A percentile compares a stretch with the other conserved stretches of the same genome.
phyloP scores from a whole-genome alignment of 1,140 invertebrate species.

The Pemphigus obesinymphae region DNA sequence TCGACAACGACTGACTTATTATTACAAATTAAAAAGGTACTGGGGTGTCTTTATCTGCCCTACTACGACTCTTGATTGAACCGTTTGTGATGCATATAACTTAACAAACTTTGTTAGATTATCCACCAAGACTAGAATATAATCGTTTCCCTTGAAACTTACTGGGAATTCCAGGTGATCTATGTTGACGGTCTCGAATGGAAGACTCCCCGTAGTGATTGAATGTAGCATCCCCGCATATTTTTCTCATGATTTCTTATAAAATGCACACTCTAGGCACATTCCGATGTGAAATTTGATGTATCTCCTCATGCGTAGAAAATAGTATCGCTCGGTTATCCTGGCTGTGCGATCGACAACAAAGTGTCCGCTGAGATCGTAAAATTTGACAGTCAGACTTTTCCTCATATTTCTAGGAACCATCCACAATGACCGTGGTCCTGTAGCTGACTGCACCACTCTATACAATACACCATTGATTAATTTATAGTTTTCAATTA shows the following conservation, averaged over 20 bases:
- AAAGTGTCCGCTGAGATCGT: not conserved
- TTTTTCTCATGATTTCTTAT: slow-evolving; percentile 43
- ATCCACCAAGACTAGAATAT: not conserved
- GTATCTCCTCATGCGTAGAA: not conserved
- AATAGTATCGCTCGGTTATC: not conserved
- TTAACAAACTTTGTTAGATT: slow-evolving; percentile 10
- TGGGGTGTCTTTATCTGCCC: not conserved
- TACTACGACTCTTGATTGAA: not conserved
- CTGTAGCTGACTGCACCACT: not conserved
- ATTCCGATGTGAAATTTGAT: slow-evolving; percentile 37
- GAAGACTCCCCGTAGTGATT: slow-evolving; percentile 3
- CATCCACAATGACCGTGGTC: not conserved
- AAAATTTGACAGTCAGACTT: not conserved
- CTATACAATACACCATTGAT: not conserved
- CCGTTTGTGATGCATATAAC: not conserved
- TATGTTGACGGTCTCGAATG: not conserved
- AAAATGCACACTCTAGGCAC: slow-evolving; percentile 44
- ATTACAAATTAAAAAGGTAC: too few species aligned
- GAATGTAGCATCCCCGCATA: slow-evolving; percentile 43
- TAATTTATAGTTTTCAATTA: not conserved
- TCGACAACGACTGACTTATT: too few species aligned
- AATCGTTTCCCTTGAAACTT: not conserved
- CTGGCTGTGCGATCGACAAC: not conserved
- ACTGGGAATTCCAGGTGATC: not conserved
- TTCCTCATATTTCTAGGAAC: slow-evolving; percentile 8